phyloP scores from a whole-genome alignment of 64 coral and sea anemone genomes.

The Acropora tenuis region DNA sequence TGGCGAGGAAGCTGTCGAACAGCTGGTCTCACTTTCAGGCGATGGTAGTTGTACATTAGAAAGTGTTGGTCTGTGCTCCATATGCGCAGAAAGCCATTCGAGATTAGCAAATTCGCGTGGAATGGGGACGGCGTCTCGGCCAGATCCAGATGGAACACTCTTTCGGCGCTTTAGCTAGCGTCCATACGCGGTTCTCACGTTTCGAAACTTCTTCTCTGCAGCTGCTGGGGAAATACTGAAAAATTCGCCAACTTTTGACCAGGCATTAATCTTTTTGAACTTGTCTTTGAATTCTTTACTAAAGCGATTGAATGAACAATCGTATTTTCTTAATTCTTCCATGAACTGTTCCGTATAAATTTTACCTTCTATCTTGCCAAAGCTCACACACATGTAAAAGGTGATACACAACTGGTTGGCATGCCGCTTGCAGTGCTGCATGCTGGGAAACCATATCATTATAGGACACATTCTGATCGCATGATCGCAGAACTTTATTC shows the following conservation, averaged over 20 bases:
- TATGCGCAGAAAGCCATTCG: slow-evolving; percentile 20
- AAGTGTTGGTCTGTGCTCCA: slow-evolving; percentile 10
- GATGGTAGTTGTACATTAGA: background rate
- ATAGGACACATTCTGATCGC: background rate
- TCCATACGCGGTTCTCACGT: too few species aligned
- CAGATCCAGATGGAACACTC: too few species aligned
- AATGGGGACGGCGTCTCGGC: too few species aligned
- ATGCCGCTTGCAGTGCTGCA: background rate
- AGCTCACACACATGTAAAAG: background rate
- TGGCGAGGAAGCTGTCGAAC: background rate
- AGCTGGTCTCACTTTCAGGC: slow-evolving; percentile 14
- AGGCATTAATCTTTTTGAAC: too few species aligned
- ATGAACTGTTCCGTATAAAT: background rate
- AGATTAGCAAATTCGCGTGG: background rate
- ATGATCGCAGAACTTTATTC: background rate
- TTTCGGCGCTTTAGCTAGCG: too few species aligned
- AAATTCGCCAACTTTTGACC: too few species aligned
- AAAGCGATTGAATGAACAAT: background rate
- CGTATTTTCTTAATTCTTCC: background rate
- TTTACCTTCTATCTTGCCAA: background rate
- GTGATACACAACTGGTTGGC: too few species aligned
- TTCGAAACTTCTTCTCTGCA: too few species aligned
- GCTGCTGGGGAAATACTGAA: too few species aligned
- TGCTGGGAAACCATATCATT: background rate
- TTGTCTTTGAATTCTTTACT: background rate